Base-by-base conservation (phyloP, 2,888 invertebrate species). In the Pyrrhia umbra region DNA sequence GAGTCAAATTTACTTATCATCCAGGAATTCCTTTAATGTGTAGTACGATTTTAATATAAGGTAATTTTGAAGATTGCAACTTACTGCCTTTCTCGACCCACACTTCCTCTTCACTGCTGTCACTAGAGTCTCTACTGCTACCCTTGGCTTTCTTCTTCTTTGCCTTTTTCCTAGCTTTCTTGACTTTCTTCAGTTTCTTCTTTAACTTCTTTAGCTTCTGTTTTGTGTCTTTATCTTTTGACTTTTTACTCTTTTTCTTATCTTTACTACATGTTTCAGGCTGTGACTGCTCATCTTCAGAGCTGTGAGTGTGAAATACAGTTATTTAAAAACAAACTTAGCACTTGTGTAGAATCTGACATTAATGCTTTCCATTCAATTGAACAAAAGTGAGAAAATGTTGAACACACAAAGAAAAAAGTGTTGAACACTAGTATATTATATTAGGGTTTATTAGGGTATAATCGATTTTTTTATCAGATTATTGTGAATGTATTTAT, bases 71-170 rank as follows among this genome's bases (percentile, higher is more conserved):
- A 34, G n/a, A 3, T n/a, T n/a, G n/a, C 4, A 4, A 88, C 92
- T 89, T 80, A 95, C 90, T 91, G 79, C 95, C 95, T 91, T 96
- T 97, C 84, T 97, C 97, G 1, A 97, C 95, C 97, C 97, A 97
- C 59, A 95, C 89, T 63, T 96, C 97, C 65, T 95, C 95, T 23
- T 90, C 93, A 21, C 69, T 71, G 10, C 91, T 90, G 0, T 90
- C 87, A 55, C 88, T 87, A 9, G 90, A 90, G 52, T 90, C 90
- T 63, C 92, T 92, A 63, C 92, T 92, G 1, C 93, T 94, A 18
- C 83, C 85, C 56, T 89, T 86, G 4, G 89, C 82, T 71, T 93
- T 94, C 75, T 94, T 94, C 77, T 94, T 93, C 71, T 93, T 95
- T 3, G 95, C 95, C 77, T 95, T 95, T 75, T 95, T 95, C 1